Evolutionary conservation across 2,113 vertebrate genomes (phyloP), one percentile per base, ranked within the genome.

Genomic region (Thryonomys swinderianus): DNA sequence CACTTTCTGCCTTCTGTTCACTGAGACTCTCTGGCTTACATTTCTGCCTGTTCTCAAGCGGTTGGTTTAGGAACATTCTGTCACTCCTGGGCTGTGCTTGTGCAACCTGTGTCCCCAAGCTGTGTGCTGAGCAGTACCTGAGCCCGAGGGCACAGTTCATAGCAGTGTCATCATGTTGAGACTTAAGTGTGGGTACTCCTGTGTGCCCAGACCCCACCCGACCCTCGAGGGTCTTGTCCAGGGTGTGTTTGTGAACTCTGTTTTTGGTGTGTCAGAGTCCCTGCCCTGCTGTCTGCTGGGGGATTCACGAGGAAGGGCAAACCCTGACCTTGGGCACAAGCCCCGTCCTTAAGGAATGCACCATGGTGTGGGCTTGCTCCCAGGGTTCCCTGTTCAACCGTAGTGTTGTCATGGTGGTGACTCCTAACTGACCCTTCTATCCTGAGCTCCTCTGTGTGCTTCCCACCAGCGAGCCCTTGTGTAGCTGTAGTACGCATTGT

Each of bases 21-120:
- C 3, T 2, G 67, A n/a, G 25, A 0, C 0, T 1, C 40, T 27
- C 9, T 3, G 0, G 27, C 34, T 37, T 48, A 3, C 6, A 7
- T 2, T 12, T 21, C 81, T 45, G 8, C 51, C 10, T 64, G 42
- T 16, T 10, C 14, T 67, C 10, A 32, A n/a, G 62, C 20, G 1
- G 45, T 57, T 3, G 3, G 51, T 66, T 13, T 30, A 32, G 80
- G 40, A 51, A 27, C 0, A 57, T 17, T 48, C 25, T 79, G 78
- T 62, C 32, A 0, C 21, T 59, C 40, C 95, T 3, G 0, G 48
- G n/a, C 67, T 66, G 16, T 48, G 34, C 51, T 48, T 1, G 14
- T 55, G 62, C 25, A 61, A 92, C 40, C 62, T 53, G 7, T 34
- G 76, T 48, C 0, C 76, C 51, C 79, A n/a, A 74, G 73, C 83